These are phyloP conservation scores for Drosophila trapezifrons DNA, from an alignment of 1,140 invertebrate genomes.

Conservation along the genomic window DNA sequence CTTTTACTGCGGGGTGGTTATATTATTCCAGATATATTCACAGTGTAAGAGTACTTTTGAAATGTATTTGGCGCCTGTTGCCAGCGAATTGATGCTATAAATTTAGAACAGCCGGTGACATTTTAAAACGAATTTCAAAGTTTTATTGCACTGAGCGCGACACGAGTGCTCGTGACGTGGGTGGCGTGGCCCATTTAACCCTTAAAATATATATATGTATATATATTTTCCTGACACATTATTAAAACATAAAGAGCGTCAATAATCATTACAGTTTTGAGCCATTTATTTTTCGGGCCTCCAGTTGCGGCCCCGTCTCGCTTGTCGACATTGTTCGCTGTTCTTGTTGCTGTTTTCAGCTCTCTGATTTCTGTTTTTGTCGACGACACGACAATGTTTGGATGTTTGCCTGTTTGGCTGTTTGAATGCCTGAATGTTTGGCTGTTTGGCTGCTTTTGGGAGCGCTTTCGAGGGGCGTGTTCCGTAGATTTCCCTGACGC, in stretches of 20 bases:
- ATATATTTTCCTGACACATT: conserved; percentile 72
- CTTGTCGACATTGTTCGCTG: conserved; percentile 45
- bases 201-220: conserved; percentile 62
- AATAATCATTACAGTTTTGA: conserved; percentile 80
- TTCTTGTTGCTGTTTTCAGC: conserved; percentile 19
- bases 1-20: conserved; percentile 24
- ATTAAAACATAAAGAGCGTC: conserved; percentile 83
- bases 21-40: conserved; percentile 62
- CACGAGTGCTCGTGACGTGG: conserved; percentile 72
- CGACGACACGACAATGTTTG: conserved; percentile 51
- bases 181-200: conserved; percentile 68
- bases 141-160: conserved; percentile 70
- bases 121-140: conserved; percentile 80
- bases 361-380: conserved; percentile 25
- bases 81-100: conserved; percentile 68
- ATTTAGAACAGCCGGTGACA: conserved; percentile 73
- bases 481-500: conserved; percentile 60
- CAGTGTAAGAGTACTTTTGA: conserved; percentile 54
- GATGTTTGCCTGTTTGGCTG: conserved; percentile 32
- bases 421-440: conserved; percentile 27
- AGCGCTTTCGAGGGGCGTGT: conserved; percentile 51
- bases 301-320: conserved; percentile 22
- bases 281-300: conserved; percentile 66
- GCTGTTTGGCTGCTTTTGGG: conserved; percentile 8
- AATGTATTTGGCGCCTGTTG: conserved; percentile 60